Evolutionary conservation across 23 tunicate genomes (phyloP), one percentile per base, ranked within the genome.

Genomic region (Oikopleura albicans): DNA sequence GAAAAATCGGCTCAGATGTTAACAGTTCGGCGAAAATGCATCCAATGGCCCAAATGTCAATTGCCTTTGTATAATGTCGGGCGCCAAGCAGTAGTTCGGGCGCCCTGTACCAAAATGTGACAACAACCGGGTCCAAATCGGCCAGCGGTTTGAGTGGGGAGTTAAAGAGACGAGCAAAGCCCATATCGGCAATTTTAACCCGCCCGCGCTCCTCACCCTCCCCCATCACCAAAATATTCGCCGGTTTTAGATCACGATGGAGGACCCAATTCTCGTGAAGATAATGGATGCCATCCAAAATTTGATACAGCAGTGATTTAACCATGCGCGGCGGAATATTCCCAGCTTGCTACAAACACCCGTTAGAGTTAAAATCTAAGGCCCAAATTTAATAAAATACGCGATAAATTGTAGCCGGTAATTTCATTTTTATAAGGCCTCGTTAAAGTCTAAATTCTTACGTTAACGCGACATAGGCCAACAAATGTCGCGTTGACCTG

Each of bases 161-260:
- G 86, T 93, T 90, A 84, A 93, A 93, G 36, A 93, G 38, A 4
- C 98, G 83, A n/a, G 98, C 98, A 40, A 93, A 93, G 0, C 98
- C 98, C 98, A 93, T 93, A 83, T 93, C 98, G 0, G 98, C 98
- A 38, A 93, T 93, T 87, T 93, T 93, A 16, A 93, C 98, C 86
- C 94, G 88, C 37, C 98, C 98, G 39, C 98, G 57, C 63, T 93
- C 98, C 0, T 92, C 94, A 0, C 98, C 98, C 85, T 93, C 98
- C 22, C 98, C 98, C 98, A 93, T 93, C 0, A 93, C 98, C 39
- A 93, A 83, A 41, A 93, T 93, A 56, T 93, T 93, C 8, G 98
- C 98, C 57, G 98, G 98, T 83, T 93, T 93, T 27, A 93, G 75
- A 85, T 93, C 98, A 1, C 98, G 79, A 83, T 93, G 98, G 2